Percentiles rank a stretch among this genome's conserved stretches.
phyloP scores from a whole-genome alignment of 2,113 vertebrate species.

The Meriones unguiculatus region DNA sequence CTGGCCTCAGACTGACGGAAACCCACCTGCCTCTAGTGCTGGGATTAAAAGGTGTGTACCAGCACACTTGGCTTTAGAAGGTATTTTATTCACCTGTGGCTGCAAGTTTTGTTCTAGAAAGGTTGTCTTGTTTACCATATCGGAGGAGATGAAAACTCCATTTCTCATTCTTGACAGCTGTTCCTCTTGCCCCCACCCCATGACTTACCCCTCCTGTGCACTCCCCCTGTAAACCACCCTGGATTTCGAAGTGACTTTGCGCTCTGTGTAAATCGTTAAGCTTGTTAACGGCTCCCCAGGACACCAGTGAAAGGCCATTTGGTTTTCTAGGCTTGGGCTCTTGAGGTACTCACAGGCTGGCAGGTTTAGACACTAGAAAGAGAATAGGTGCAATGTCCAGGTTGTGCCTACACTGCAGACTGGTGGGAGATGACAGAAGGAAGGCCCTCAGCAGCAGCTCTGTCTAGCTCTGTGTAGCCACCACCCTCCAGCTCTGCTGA shows the following conservation, averaged over 20 bases:
- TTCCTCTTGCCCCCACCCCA: background rate
- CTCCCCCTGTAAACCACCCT: background rate
- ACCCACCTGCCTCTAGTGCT: background rate
- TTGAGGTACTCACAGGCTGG: background rate
- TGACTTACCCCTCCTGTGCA: background rate
- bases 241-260: background rate
- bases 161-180: background rate
- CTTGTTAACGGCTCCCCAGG: background rate
- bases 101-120: background rate
- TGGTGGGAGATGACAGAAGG: background rate
- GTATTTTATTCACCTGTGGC: background rate
- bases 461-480: background rate
- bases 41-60: background rate
- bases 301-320: background rate
- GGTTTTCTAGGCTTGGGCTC: background rate
- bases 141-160: background rate
- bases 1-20: background rate
- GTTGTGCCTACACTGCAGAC: background rate
- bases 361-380: background rate
- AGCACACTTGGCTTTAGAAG: background rate
- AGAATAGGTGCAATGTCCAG: background rate
- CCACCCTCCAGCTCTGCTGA: background rate
- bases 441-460: too few relatives aligned
- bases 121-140: background rate
- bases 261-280: background rate